Base-by-base conservation (phyloP, 2,888 invertebrate genomes). In the Meloe dianella region DNA sequence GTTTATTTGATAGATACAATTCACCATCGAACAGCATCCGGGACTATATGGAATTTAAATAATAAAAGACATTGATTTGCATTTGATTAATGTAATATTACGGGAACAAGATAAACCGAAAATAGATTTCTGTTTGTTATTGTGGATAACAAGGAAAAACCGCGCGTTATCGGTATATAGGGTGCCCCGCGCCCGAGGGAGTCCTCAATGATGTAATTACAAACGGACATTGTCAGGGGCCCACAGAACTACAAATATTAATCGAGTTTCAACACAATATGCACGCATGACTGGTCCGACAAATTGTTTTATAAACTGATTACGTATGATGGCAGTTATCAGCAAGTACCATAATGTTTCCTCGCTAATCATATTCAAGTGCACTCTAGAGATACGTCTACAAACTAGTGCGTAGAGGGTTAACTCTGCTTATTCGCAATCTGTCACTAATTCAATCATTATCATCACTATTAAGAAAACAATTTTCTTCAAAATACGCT, bases 281-380 rank as follows among this genome's bases (percentile, higher is more conserved):
- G 83, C 89, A 89, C 89, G 91, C 90, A 89, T 89, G 90, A 89
- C 84, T 86, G 87, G 86, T 86, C 86, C 87, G 86, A 89, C 90
- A 91, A 91, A 91, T 91, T 91, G 91, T 90, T 89, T 89, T 88
- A 89, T 91, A 91, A 91, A 89, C 89, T 90, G 90, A 91, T 91
- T 91, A 91, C 87, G 86, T 87, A 86, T 82, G 84, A 85, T 84
- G 84, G 84, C 82, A 81, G 85, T 80, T 82, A 83, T 83, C 83
- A 80, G 79, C 77, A 76, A 78, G 76, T 80, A 78, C 80, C 80
- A 76, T 77, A 76, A 78, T 78, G 77, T 77, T 76, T 73, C 73
- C 72, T 76, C 72, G 72, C 73, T 79, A 79, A 79, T 79, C 74
- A 75, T 71, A 74, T 79, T 79, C 76, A 78, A 78, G 77, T 75